These are phyloP conservation scores for Alviniconcha strummeri DNA, from an alignment of 2,888 invertebrate species.

Conservation along the genomic window DNA sequence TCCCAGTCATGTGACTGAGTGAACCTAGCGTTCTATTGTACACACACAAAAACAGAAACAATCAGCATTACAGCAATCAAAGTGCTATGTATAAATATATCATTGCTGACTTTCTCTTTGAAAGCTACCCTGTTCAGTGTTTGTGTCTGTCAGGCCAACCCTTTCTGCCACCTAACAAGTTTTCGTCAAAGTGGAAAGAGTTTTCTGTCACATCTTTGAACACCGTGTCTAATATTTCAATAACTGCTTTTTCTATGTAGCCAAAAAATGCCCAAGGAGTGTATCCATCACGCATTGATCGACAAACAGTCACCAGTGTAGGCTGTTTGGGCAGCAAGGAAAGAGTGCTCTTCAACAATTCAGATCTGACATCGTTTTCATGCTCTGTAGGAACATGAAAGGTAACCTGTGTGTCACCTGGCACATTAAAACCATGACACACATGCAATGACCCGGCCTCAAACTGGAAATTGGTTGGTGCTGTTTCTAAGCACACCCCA, in stretches of 20 bases:
- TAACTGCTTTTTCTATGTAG: slow-evolving; percentile 55
- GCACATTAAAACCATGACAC: slow-evolving; percentile 58
- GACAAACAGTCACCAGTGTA: slow-evolving; percentile 56
- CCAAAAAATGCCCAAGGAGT: slow-evolving; percentile 59
- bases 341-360: slow-evolving; percentile 45
- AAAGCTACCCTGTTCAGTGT: no score
- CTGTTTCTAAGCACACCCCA: slow-evolving; percentile 57
- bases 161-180: slow-evolving; percentile 58
- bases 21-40: no score
- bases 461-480: slow-evolving; percentile 47
- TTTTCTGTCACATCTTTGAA: slow-evolving; percentile 38
- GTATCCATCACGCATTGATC: slow-evolving; percentile 68
- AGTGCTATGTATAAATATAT: no score
- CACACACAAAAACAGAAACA: no score
- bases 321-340: slow-evolving; percentile 44
- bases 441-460: slow-evolving; percentile 46
- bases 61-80: no score
- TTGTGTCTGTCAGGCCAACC: slow-evolving; percentile 54
- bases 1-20: no score
- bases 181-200: slow-evolving; percentile 56
- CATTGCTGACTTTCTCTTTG: no score
- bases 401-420: slow-evolving; percentile 47
- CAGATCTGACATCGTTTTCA: slow-evolving; percentile 47
- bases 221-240: slow-evolving; percentile 44
- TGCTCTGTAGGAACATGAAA: slow-evolving; percentile 48